These are phyloP conservation scores for Ecdyonurus torrentis DNA, from an alignment of 2,888 invertebrate genomes.

Conservation along the genomic window DNA sequence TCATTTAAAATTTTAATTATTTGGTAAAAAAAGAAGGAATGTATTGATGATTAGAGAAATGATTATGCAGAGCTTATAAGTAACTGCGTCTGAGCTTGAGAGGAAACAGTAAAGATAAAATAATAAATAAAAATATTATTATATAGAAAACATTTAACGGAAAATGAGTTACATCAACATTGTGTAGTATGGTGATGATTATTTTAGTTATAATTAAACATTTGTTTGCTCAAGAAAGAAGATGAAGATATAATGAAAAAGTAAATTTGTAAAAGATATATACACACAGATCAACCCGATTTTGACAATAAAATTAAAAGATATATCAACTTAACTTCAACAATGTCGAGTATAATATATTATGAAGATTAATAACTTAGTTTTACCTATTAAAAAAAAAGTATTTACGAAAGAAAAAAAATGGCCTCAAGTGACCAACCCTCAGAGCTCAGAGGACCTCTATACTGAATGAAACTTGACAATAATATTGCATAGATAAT, in stretches of 20 bases:
- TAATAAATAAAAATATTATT: not conserved
- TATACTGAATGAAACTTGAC: not conserved
- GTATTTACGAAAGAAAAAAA: not conserved
- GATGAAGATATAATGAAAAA: no score
- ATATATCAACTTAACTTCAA: no score
- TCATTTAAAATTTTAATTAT: not conserved
- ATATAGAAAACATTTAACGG: not conserved
- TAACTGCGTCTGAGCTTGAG: not conserved
- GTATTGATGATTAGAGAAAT: not conserved
- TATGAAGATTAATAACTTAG: no score
- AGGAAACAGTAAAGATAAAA: not conserved
- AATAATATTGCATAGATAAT: not conserved
- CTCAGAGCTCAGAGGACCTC: not conserved
- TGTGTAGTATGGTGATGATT: no score
- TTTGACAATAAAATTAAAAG: no score
- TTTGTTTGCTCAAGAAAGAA: no score
- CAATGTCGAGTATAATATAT: no score
- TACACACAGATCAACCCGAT: no score
- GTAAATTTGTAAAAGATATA: no score
- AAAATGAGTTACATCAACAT: no score
- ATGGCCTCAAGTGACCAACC: not conserved
- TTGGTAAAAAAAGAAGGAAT: not conserved
- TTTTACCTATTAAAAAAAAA: no score
- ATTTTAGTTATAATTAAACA: no score
- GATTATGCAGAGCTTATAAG: not conserved